Conservation (phyloP, 2,113 vertebrate genomes). For the Rallus limicola region DNA sequence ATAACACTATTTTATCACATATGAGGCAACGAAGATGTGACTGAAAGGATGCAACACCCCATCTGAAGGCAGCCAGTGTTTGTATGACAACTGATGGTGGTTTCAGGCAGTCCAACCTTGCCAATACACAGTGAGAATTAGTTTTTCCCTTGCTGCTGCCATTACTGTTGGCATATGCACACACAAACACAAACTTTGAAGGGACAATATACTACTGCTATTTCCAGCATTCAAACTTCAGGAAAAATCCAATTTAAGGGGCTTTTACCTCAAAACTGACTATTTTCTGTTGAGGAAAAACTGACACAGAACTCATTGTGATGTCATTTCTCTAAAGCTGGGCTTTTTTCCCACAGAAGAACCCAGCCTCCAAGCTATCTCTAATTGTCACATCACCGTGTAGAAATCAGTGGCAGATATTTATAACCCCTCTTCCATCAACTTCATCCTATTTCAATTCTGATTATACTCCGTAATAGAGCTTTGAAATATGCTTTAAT, state of each 20-base stretch:
- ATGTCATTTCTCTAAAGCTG: neutral
- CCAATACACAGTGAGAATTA: neutral
- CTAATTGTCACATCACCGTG: neutral
- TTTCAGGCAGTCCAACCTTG: neutral
- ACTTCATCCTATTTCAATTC: neutral
- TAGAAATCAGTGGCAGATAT: neutral
- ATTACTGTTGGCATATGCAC: neutral
- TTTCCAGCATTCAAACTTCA: neutral
- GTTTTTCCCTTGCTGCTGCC: neutral
- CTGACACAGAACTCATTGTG: rapidly evolving
- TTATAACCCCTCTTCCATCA: neutral
- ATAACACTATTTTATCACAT: rapidly evolving
- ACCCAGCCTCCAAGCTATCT: neutral
- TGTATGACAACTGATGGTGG: neutral
- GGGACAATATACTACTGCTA: neutral
- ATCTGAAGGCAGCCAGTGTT: neutral
- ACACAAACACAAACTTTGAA: neutral
- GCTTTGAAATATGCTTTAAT: neutral
- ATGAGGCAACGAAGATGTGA: neutral
- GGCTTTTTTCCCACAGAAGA: neutral
- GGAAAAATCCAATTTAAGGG: neutral
- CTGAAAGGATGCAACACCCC: neutral
- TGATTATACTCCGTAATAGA: neutral
- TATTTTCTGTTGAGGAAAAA: neutral
- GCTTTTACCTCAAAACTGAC: neutral